Percentiles rank a stretch among this genome's conserved stretches.
These are phyloP conservation scores for Cygnus atratus DNA, from an alignment of 2,113 vertebrate species.

Conservation along the genomic window DNA sequence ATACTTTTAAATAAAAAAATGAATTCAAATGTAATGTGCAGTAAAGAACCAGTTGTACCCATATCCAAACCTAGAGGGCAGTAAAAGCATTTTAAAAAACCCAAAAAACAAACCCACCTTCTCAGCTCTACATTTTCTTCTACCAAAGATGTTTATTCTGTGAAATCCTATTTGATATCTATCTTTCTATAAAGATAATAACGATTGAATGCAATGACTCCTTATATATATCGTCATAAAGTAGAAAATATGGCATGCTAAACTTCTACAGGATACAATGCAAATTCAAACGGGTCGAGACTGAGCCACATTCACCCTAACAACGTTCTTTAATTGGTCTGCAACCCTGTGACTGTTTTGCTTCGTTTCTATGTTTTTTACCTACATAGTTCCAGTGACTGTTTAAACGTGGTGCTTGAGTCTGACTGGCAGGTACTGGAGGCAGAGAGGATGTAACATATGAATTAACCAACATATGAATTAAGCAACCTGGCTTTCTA, in stretches of 20 bases:
- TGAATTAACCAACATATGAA: neutral
- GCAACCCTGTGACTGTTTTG: neutral
- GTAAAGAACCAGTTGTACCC: neutral
- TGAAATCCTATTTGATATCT: neutral
- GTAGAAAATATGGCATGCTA: neutral
- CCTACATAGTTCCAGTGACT: neutral
- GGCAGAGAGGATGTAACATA: neutral
- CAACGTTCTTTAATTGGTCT: neutral
- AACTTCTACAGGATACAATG: neutral
- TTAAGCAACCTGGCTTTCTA: neutral
- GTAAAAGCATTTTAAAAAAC: neutral
- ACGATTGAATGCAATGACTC: neutral
- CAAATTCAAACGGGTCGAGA: neutral
- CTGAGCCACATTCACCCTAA: neutral
- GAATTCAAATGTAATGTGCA: neutral
- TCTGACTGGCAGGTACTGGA: neutral
- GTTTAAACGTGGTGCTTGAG: neutral
- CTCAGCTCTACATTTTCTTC: neutral
- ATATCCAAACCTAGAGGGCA: constrained; percentile 46
- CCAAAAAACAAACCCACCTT: neutral
- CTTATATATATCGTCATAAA: neutral
- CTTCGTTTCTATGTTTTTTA: neutral
- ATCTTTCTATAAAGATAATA: neutral
- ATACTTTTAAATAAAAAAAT: neutral
- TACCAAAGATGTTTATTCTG: neutral